phyloP scores from a whole-genome alignment of 2,797 vertebrate genomes.

The Parambassis ranga region DNA sequence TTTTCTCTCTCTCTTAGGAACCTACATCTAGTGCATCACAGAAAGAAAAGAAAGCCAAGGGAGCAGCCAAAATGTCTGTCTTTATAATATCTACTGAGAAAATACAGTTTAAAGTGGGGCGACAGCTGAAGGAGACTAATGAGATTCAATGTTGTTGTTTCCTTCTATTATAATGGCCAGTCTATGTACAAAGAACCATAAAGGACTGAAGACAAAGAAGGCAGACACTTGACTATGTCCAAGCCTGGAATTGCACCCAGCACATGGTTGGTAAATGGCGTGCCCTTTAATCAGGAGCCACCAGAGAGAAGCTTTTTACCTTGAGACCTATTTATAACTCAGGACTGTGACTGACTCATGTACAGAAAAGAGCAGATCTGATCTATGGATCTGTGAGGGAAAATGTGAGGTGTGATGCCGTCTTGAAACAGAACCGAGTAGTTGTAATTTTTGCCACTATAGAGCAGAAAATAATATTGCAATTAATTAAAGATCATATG shows the following conservation, averaged over 20 bases:
- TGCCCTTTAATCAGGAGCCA: conserved; percentile 53
- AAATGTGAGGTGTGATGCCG: no score
- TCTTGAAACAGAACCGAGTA: no score
- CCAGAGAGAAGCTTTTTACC: conserved; percentile 41
- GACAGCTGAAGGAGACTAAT: background rate
- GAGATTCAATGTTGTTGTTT: conserved; percentile 3
- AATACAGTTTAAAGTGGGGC: background rate
- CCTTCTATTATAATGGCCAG: background rate
- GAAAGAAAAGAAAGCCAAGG: background rate
- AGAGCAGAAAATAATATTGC: no score
- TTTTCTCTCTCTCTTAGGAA: background rate
- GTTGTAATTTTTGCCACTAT: no score
- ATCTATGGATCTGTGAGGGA: no score
- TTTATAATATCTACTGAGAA: conserved; percentile 6
- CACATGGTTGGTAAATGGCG: conserved; percentile 37
- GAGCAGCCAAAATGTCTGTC: background rate
- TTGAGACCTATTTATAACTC: conserved; percentile 39
- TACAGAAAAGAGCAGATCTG: conserved; percentile 13
- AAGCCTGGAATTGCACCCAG: conserved; percentile 34
- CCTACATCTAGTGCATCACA: conserved; percentile 1
- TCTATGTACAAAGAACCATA: background rate
- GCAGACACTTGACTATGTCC: conserved; percentile 29
- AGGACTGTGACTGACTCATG: conserved; percentile 11
- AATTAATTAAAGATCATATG: no score
- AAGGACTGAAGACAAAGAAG: conserved; percentile 17